Conservation (phyloP, 2,888 invertebrate genomes). For the Sinodicranocentrus sp. region DNA sequence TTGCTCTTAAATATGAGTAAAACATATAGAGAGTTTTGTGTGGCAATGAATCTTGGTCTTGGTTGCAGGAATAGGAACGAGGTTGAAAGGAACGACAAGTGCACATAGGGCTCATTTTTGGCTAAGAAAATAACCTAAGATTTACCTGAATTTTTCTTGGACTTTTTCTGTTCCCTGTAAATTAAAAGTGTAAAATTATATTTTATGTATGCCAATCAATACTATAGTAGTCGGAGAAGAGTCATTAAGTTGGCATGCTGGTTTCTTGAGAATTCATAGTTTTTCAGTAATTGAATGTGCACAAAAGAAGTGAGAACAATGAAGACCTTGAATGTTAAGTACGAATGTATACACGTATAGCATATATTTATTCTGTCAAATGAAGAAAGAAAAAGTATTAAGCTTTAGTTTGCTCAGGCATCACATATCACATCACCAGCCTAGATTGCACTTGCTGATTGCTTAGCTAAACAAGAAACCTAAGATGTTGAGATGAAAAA, state of each 20-base stretch:
- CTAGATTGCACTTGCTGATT: neutral
- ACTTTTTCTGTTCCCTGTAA: too few relatives aligned
- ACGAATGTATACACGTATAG: neutral
- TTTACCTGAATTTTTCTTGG: neutral
- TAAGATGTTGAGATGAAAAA: too few relatives aligned
- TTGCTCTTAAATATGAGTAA: neutral
- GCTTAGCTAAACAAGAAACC: too few relatives aligned
- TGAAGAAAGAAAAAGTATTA: neutral
- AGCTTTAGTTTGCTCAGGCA: neutral
- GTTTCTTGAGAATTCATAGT: neutral
- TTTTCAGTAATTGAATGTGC: neutral
- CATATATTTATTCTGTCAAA: too few relatives aligned
- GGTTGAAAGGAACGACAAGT: neutral
- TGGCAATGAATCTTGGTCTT: neutral
- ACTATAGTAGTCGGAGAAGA: neutral
- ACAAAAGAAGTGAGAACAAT: neutral
- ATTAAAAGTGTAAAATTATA: neutral
- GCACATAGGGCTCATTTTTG: neutral
- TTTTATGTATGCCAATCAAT: constrained; percentile 3
- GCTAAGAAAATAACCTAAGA: neutral
- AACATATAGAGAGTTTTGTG: neutral
- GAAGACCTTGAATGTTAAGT: constrained; percentile 13
- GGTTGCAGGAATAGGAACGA: constrained; percentile 2
- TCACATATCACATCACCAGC: neutral
- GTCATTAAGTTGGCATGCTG: neutral